Evolutionary conservation across 1,140 invertebrate genomes (phyloP).

Genomic region (Penaeus indicus): DNA sequence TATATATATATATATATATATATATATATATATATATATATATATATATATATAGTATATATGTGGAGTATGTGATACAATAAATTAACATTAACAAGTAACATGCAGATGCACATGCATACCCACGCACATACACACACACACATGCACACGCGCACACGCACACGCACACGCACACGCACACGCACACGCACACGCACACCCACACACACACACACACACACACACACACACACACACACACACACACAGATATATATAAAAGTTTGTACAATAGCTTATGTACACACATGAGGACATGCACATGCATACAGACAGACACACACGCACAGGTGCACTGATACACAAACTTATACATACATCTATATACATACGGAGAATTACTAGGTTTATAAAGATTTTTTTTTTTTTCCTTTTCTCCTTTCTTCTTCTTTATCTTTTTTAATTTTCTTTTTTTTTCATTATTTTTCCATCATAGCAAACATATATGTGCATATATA

Average conservation of each 20-base stretch:
- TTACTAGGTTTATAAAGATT: too few species aligned
- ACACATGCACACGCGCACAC: neutral
- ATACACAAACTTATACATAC: neutral
- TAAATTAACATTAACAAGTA: neutral
- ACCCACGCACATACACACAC: neutral
- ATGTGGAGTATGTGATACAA: neutral
- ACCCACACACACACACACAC: neutral
- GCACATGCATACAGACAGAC: neutral
- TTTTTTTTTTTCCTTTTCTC: too few species aligned
- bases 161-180: neutral
- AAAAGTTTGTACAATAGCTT: neutral
- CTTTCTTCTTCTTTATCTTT: too few species aligned
- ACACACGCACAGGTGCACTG: neutral
- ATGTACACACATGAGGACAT: neutral
- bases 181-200: neutral
- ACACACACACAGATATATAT: neutral
- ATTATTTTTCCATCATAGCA: too few species aligned
- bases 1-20: conserved; percentile 10
- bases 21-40: neutral
- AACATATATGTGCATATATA: too few species aligned
- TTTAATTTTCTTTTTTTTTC: too few species aligned
- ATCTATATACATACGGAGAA: neutral
- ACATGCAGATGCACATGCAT: neutral
- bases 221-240: neutral
- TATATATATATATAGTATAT: neutral